Evolutionary conservation across 2,797 vertebrate genomes (phyloP).

Genomic region (Arrhamphus sclerolepis): DNA sequence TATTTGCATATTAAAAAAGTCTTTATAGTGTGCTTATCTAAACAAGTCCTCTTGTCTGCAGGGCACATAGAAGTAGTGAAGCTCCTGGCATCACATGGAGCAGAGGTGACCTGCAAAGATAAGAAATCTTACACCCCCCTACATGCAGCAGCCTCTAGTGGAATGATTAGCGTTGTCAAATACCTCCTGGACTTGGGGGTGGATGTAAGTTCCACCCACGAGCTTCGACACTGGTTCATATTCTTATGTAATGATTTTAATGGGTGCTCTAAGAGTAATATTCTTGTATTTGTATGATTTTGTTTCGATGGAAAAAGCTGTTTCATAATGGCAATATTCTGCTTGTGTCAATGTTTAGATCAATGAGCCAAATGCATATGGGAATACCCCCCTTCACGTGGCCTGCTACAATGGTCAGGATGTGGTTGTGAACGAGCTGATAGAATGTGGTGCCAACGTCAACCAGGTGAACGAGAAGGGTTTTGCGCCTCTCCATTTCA

Average conservation of each 20-base stretch:
- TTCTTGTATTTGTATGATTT: not conserved
- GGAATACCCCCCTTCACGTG: constrained; percentile 96
- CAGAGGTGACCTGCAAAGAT: constrained; percentile 97
- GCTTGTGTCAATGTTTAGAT: constrained; percentile 78
- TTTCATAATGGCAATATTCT: not conserved
- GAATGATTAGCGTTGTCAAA: constrained; percentile 97
- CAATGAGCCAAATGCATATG: constrained; percentile 96
- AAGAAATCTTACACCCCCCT: constrained; percentile 97
- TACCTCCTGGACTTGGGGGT: constrained; percentile 96
- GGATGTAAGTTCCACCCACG: constrained; percentile 85
- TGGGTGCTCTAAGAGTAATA: not conserved
- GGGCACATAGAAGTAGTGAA: constrained; percentile 98
- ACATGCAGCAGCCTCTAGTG: constrained; percentile 95
- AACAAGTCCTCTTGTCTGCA: constrained; percentile 53
- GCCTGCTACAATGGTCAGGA: constrained; percentile 99
- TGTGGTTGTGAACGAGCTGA: constrained; percentile 96
- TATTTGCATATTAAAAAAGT: not conserved
- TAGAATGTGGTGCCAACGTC: constrained; percentile 93
- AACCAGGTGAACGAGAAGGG: constrained; percentile 97
- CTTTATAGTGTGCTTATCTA: not conserved
- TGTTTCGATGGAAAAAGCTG: not conserved
- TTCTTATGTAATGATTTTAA: not conserved
- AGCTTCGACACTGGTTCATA: not conserved
- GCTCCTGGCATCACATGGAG: constrained; percentile 91
- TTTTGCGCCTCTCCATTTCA: constrained; percentile 95